Evolutionary conservation across 2,797 vertebrate species (phyloP).

Genomic region (Acanthurus tractus): DNA sequence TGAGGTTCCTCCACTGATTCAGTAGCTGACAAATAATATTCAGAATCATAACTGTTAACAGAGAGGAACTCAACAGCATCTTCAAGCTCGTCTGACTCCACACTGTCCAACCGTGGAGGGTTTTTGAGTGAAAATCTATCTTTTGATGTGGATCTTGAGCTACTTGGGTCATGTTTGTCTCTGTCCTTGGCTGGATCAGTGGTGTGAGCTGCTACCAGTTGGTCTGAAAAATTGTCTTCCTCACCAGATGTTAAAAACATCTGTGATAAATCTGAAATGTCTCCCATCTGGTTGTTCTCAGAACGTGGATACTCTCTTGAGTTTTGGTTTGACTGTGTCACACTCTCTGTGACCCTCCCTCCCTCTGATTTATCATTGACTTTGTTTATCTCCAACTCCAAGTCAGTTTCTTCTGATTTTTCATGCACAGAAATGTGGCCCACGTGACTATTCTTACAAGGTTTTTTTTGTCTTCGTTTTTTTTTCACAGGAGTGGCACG

Average conservation of each 20-base stretch:
- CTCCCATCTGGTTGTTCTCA: slow-evolving; percentile 9
- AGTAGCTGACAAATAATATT: slow-evolving; percentile 69
- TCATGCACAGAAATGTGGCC: not conserved
- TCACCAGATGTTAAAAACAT: slow-evolving; percentile 9
- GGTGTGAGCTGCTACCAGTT: not conserved
- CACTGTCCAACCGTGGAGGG: slow-evolving; percentile 5
- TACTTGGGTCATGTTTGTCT: slow-evolving; percentile 24
- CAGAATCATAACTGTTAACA: slow-evolving; percentile 67
- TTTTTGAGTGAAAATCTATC: slow-evolving; percentile 5
- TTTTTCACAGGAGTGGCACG: slow-evolving; percentile 63
- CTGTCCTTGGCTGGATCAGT: not conserved
- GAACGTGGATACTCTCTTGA: not conserved
- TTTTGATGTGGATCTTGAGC: slow-evolving; percentile 11
- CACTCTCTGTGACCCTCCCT: slow-evolving; percentile 1
- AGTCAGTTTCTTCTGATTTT: slow-evolving; percentile 15
- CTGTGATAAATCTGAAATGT: slow-evolving; percentile 22
- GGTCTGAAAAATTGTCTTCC: slow-evolving; percentile 7
- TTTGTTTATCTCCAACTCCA: slow-evolving; percentile 21
- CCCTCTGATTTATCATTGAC: slow-evolving; percentile 17
- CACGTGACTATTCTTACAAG: slow-evolving; percentile 22
- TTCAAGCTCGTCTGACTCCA: slow-evolving; percentile 54
- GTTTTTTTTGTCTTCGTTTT: slow-evolving; percentile 78
- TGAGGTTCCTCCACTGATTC: slow-evolving; percentile 61
- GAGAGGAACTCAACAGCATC: slow-evolving; percentile 61
- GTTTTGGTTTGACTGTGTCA: slow-evolving; percentile 12